Evolutionary conservation across 2,888 invertebrate genomes (phyloP), one percentile per base, ranked within the genome.

Genomic region (Tolmerus cingulatus): DNA sequence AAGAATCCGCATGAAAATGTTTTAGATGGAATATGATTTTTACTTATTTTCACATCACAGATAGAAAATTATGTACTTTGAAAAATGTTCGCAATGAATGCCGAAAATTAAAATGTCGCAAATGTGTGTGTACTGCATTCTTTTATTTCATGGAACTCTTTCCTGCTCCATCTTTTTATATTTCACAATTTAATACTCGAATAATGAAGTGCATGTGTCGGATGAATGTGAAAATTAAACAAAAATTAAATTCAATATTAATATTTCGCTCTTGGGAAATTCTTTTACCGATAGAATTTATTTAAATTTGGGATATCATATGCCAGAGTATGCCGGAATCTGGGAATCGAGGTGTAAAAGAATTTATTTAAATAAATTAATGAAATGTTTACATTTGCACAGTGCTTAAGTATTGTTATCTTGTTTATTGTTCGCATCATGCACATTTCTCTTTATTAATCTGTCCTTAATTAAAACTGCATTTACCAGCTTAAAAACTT

Each of bases 41-140:
- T 51, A 51, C 46, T 51, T 51, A 51, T n/a, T 51, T 57, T 40
- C 55, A 57, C 82, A 82, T 82, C 82, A 82, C 82, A 82, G 82
- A 30, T 82, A 82, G 57, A 82, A 82, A 55, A 82, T 82, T 82
- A 82, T 82, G 55, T 30, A 82, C 57, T 46, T 82, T 82, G 82
- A 57, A 34, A 78, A 57, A n/a, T 1, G 27, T 57, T 12, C 34
- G 43, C 34, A 34, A 82, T 82, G 82, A 82, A 37, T 57, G 37
- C 82, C 19, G 57, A 76, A 76, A 8, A 12, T 76, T 19, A 19
- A 23, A 19, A 7, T 9, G 8, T 23, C 16, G 57, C 57, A 57
- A 57, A 23, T 57, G 57, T 57, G 9, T 40, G 40, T 40, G 40
- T 40, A 2, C 40, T 40, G 9, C 40, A 9, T 40, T 40, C 40